phyloP scores from a whole-genome alignment of 2,888 invertebrate species.

The Linyphia triangularis region DNA sequence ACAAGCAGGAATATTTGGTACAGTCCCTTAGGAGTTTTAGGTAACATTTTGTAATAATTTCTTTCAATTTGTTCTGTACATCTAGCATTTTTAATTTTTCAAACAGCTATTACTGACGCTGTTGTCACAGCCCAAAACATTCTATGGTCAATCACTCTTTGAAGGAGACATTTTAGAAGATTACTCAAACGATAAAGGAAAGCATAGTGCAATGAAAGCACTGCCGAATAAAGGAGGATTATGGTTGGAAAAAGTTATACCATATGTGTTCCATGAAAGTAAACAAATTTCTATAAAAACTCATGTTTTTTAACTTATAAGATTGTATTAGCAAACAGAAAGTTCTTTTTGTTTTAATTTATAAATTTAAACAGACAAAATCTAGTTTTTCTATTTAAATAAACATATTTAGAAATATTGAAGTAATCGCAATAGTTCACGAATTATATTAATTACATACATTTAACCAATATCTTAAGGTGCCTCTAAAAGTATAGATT shows the following conservation, averaged over 20 bases:
- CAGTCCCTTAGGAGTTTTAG: background rate
- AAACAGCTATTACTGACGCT: constrained; percentile 41
- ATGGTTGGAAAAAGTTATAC: constrained; percentile 58
- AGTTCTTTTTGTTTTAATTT: too few relatives aligned
- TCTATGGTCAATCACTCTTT: constrained; percentile 29
- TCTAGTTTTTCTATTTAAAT: too few relatives aligned
- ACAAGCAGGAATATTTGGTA: background rate
- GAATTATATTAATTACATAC: too few relatives aligned
- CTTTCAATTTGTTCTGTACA: background rate
- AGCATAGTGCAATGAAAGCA: constrained; percentile 31
- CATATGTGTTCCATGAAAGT: constrained; percentile 62
- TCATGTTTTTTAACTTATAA: too few relatives aligned
- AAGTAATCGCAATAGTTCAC: too few relatives aligned
- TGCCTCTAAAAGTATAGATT: too few relatives aligned
- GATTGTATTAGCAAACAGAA: too few relatives aligned
- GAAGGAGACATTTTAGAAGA: constrained; percentile 68
- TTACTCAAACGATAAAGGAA: background rate
- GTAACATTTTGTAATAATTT: background rate
- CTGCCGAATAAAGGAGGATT: constrained; percentile 65
- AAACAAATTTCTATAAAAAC: background rate
- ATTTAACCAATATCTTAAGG: too few relatives aligned
- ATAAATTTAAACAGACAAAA: too few relatives aligned
- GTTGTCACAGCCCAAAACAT: constrained; percentile 7
- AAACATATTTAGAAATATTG: too few relatives aligned
- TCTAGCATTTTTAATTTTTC: background rate